Percentiles rank a stretch among this genome's conserved stretches.
These are phyloP conservation scores for Periophthalmus magnuspinnatus DNA, from an alignment of 2,797 vertebrate genomes.

Conservation along the genomic window DNA sequence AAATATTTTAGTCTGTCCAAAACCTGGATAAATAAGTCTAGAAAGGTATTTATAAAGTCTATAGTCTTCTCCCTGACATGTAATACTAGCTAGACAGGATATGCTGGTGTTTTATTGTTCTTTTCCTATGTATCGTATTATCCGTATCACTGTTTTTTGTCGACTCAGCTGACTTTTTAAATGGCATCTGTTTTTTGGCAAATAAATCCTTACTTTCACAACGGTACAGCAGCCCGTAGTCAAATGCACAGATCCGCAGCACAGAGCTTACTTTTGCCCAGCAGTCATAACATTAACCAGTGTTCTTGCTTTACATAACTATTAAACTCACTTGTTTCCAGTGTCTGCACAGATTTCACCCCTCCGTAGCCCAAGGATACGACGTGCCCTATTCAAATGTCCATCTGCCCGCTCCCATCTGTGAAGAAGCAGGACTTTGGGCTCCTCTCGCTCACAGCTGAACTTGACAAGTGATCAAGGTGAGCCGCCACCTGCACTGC, in stretches of 20 bases:
- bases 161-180: neutral
- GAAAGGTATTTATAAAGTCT: neutral
- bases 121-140: too few species aligned
- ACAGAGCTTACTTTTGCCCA: too few species aligned
- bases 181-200: neutral
- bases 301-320: conserved; percentile 5
- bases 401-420: conserved; percentile 72
- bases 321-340: conserved; percentile 26
- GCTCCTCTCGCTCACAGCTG: conserved; percentile 47
- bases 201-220: neutral
- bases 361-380: conserved; percentile 55
- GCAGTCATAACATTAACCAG: neutral
- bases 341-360: conserved; percentile 33
- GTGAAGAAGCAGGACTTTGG: conserved; percentile 47
- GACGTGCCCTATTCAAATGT: conserved; percentile 52
- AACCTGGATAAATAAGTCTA: neutral
- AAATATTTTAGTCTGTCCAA: neutral
- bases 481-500: conserved; percentile 48
- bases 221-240: neutral
- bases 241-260: neutral
- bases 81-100: too few species aligned
- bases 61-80: too few species aligned
- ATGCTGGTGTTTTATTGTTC: too few species aligned
- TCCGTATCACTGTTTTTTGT: too few species aligned
- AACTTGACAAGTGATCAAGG: conserved; percentile 56